These are phyloP conservation scores for Tholera decimalis DNA, from an alignment of 2,888 invertebrate genomes.

Conservation along the genomic window DNA sequence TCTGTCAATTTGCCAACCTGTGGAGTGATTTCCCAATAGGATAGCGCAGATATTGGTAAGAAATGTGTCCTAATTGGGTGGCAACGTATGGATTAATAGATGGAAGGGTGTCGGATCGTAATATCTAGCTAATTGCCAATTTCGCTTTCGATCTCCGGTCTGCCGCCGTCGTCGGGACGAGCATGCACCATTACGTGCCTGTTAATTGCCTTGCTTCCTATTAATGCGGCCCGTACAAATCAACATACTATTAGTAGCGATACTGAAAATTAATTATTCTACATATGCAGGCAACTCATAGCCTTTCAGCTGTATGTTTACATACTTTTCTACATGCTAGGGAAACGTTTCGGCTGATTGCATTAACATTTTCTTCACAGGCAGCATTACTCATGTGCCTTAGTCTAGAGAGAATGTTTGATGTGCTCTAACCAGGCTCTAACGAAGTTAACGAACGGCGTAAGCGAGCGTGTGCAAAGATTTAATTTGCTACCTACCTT, in stretches of 20 bases:
- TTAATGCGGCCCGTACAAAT: conserved; percentile 65
- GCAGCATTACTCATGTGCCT: conserved; percentile 31
- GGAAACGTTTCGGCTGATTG: conserved; percentile 49
- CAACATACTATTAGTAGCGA: conserved; percentile 47
- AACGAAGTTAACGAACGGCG: conserved; percentile 40
- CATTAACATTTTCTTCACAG: conserved; percentile 45
- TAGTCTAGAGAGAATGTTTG: conserved; percentile 22
- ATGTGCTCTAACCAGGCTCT: conserved; percentile 39
- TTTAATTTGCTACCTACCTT: conserved; percentile 31
- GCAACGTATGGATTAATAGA: conserved; percentile 67
- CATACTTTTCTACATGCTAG: not conserved
- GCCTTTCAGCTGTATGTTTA: conserved; percentile 17
- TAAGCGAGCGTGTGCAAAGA: conserved; percentile 28
- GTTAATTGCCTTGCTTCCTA: conserved; percentile 74
- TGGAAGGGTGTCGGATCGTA: conserved; percentile 67
- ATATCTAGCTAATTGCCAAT: conserved; percentile 87
- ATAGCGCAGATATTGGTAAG: conserved; percentile 58
- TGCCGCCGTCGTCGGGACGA: conserved; percentile 68
- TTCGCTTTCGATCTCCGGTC: conserved; percentile 86
- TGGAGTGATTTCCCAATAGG: conserved; percentile 67
- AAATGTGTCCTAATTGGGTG: conserved; percentile 66
- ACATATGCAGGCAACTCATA: conserved; percentile 16
- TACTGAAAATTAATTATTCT: conserved; percentile 48
- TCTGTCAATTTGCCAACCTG: conserved; percentile 56
- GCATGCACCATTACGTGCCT: conserved; percentile 73